Evolutionary conservation across 2,888 invertebrate species (phyloP).

Genomic region (Teleiodes luculella): DNA sequence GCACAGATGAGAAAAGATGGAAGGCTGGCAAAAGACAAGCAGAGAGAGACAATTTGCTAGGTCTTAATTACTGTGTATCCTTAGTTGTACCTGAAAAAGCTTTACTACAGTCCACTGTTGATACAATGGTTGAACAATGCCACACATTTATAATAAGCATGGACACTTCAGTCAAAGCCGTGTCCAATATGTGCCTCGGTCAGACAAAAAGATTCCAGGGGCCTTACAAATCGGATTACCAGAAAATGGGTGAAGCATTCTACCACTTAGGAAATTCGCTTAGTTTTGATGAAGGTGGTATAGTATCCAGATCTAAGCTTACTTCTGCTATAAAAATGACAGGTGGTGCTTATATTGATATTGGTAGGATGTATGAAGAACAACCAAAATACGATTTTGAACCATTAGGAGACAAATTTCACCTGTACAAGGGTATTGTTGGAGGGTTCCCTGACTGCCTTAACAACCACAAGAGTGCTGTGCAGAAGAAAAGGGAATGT

Average conservation of each 20-base stretch:
- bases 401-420: constrained; percentile 92
- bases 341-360: constrained; percentile 92
- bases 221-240: constrained; percentile 92
- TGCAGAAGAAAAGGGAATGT: constrained; percentile 93
- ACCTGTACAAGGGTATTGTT: constrained; percentile 96
- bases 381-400: constrained; percentile 95
- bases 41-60: constrained; percentile 94
- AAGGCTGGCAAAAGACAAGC: constrained; percentile 97
- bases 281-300: constrained; percentile 85
- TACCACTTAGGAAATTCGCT: constrained; percentile 90
- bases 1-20: constrained; percentile 98
- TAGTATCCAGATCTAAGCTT: constrained; percentile 81
- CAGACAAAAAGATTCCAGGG: constrained; percentile 93
- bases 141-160: constrained; percentile 89
- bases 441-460: constrained; percentile 94
- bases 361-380: constrained; percentile 93
- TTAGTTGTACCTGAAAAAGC: constrained; percentile 90
- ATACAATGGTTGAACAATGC: constrained; percentile 90
- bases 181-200: constrained; percentile 88
- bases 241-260: constrained; percentile 93
- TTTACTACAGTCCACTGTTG: constrained; percentile 85
- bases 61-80: constrained; percentile 94
- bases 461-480: constrained; percentile 91
- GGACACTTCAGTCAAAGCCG: constrained; percentile 91
- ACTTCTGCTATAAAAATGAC: constrained; percentile 90